A percentile compares a stretch with the other conserved stretches of the same genome.
Conservation (phyloP, 2,888 invertebrate genomes). For the Eristalis intricaria region DNA sequence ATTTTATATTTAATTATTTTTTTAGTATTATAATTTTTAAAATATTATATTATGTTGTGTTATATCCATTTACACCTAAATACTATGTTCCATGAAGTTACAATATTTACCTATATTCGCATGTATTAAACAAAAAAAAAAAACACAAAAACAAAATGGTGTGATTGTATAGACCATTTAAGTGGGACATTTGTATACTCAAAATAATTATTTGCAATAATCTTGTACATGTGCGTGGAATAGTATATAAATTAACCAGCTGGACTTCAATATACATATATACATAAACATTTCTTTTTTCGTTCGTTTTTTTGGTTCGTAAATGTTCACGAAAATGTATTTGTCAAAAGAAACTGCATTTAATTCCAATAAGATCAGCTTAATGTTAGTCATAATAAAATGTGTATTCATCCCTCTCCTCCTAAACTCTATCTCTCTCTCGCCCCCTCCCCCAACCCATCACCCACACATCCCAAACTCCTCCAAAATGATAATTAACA, state of each 20-base stretch:
- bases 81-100: constrained; percentile 1
- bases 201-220: background rate
- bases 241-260: background rate
- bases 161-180: background rate
- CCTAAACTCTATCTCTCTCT: background rate
- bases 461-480: no score
- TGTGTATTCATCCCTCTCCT: background rate
- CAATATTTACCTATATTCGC: background rate
- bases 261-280: background rate
- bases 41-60: background rate
- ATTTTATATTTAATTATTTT: constrained; percentile 14
- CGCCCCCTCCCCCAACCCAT: no score
- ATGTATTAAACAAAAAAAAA: background rate
- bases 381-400: background rate
- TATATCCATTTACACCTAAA: background rate
- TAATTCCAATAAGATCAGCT: background rate
- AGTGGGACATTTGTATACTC: constrained; percentile 1
- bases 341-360: background rate
- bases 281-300: background rate
- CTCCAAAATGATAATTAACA: constrained; percentile 1
- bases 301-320: background rate
- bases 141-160: background rate
- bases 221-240: background rate
- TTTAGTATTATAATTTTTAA: constrained; percentile 12
- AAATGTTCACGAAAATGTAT: background rate